These are phyloP conservation scores for Helleia helle DNA, from an alignment of 2,888 invertebrate species.

Conservation along the genomic window DNA sequence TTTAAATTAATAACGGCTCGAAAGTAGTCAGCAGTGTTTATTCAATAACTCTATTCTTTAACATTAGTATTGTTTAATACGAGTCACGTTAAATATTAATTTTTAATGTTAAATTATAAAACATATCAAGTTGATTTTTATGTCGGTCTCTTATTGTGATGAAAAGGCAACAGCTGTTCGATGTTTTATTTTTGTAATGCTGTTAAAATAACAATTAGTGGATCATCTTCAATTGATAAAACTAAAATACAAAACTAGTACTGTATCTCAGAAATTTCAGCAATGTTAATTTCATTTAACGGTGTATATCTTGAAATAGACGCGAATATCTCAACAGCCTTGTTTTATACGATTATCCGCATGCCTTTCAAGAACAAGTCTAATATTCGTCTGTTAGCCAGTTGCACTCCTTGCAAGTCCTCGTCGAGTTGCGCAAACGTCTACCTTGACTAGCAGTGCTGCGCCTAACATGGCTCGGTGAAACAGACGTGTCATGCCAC, in stretches of 20 bases:
- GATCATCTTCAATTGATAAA: too few species aligned
- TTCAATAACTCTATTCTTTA: slow-evolving; percentile 1
- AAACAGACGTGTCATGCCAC: slow-evolving; percentile 25
- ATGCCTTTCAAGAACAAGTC: slow-evolving; percentile 10
- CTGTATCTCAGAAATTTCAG: too few species aligned
- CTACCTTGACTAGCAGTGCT: slow-evolving; percentile 54
- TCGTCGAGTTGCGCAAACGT: slow-evolving; percentile 42
- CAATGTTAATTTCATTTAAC: too few species aligned
- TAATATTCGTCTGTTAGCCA: slow-evolving; percentile 10
- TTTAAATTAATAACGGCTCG: slow-evolving; percentile 20
- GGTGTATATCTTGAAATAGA: too few species aligned
- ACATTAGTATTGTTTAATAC: neutral
- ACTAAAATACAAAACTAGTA: too few species aligned
- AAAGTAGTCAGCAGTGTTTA: slow-evolving; percentile 8
- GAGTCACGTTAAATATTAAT: neutral
- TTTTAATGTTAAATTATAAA: neutral
- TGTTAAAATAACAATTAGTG: too few species aligned
- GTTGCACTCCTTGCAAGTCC: slow-evolving; percentile 23
- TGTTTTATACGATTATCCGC: slow-evolving; percentile 10
- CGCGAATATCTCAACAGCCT: too few species aligned
- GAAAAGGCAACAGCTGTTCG: too few species aligned
- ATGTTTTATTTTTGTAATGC: neutral
- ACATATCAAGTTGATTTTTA: too few species aligned
- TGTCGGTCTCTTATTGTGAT: too few species aligned
- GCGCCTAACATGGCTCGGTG: slow-evolving; percentile 29